Base-by-base conservation (phyloP, 2,797 vertebrate species). In the Mus caroli region DNA sequence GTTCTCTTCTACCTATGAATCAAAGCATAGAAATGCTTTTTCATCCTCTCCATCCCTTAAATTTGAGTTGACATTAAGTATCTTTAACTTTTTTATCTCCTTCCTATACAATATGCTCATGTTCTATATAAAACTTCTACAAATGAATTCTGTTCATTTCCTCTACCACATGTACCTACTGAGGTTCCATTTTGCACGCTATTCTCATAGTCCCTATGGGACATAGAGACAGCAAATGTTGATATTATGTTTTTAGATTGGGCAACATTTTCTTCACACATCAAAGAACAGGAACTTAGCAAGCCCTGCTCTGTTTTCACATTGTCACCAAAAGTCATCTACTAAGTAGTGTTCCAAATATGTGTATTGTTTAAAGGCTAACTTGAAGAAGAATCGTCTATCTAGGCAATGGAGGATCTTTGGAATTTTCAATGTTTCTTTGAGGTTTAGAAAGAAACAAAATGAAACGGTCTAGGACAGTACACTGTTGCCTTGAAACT, bases 101-200 rank as follows among this genome's bases (percentile, higher is more conserved):
- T 96, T 80, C 84, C 50, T 95, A 56, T 83, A 78, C 24, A 95
- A 64, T 90, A 82, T 97, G 80, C 50, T 83, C 88, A 54, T 56
- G 46, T 90, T 60, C 26, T 96, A 80, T 71, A 92, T 94, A 88
- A 93, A 94, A 82, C 34, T 80, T 83, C 0, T 69, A 8, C 40
- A 92, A 96, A 85, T 90, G 83, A 87, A 96, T 95, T 94, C 58
- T 94, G 60, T 76, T 96, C 22, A 14, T 92, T 95, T 94, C 8
- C 58, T 95, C 52, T 94, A 75, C 54, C 64, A 37, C 12, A 86
- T 28, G 43, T 91, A 94, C 95, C 79, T 76, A n/a, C 24, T 54
- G 37, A 80, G 6, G 34, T 88, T 90, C 71, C 83, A 54, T 92
- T 88, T 46, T 71, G 22, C 9, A 5, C 34, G 6, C 83, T 90